Base-by-base conservation (phyloP, 64 coral and sea anemone species). In the Montipora capricornis region DNA sequence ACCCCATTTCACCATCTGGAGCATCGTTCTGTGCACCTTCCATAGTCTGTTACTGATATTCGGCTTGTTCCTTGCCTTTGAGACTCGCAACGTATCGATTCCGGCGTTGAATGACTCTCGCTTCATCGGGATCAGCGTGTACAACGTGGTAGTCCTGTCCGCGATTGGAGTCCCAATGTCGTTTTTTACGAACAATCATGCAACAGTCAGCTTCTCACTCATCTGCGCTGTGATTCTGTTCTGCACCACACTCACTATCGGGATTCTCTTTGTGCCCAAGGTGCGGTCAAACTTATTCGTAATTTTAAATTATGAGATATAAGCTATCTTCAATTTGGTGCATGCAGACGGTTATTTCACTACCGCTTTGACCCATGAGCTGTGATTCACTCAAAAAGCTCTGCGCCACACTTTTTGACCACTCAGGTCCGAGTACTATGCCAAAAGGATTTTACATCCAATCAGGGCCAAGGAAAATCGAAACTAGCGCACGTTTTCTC, bases 101-200 rank as follows among this genome's bases (percentile, higher is more conserved):
- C 77, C 95, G 17, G 95, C 94, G 6, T 83, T 97, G 20, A 97
- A 97, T 22, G 95, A 97, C 61, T 97, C 95, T 5, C 92, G 91
- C 20, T 91, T 97, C 73, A 97, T 97, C 68, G 95, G 95, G 1
- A 97, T 97, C 77, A 97, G 95, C 50, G 95, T 97, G 10, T 97
- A 97, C 47, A 97, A 97, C 51, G 95, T 97, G 68, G 95, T 97
- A n/a, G 73, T 97, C 19, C 77, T 97, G 19, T 97, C 92, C 47
- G 95, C 95, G 13, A 87, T 97, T 81, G 95, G 95, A 15, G 92
- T 97, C 8, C 95, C 95, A 59, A 80, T 97, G 16, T 97, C 95
- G 3, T 92, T 94, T 19, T 90, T 97, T 29, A 88, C 95, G 0
- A 81, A 53, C 48, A 94, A 75, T 8, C 89, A 94, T 8, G 92